Percentiles rank a stretch among this genome's conserved stretches.
phyloP scores from a whole-genome alignment of 2,113 vertebrate genomes.

The Pedionomus torquatus region DNA sequence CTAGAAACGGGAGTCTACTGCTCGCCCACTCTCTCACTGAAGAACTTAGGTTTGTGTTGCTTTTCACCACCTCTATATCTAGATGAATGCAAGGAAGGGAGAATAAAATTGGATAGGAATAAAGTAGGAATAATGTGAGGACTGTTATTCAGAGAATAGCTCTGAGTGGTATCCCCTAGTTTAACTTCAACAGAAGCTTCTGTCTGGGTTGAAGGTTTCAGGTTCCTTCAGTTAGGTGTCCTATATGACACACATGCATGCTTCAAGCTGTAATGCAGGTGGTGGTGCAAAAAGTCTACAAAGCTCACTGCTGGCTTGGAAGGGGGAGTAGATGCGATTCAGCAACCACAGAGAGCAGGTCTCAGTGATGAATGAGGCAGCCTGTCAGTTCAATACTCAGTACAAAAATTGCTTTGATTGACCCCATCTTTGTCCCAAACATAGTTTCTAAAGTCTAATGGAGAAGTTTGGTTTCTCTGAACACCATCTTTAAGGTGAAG shows the following conservation, averaged over 20 bases:
- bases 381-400: accelerated
- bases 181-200: neutral
- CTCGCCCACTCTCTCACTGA: neutral
- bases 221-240: neutral
- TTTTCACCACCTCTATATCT: neutral
- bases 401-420: neutral
- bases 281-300: neutral
- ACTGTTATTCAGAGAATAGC: neutral
- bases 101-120: neutral
- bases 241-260: accelerated
- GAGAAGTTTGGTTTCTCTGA: neutral
- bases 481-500: neutral
- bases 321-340: neutral
- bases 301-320: accelerated
- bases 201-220: neutral
- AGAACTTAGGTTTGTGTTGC: neutral
- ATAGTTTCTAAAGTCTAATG: neutral
- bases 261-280: neutral
- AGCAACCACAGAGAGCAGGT: neutral
- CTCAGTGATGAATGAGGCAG: neutral
- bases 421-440: neutral
- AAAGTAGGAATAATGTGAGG: neutral
- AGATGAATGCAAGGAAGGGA: neutral
- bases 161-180: neutral
- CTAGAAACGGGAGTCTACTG: neutral